phyloP scores from a whole-genome alignment of 2,888 invertebrate species.

The Drosophila neutralis region DNA sequence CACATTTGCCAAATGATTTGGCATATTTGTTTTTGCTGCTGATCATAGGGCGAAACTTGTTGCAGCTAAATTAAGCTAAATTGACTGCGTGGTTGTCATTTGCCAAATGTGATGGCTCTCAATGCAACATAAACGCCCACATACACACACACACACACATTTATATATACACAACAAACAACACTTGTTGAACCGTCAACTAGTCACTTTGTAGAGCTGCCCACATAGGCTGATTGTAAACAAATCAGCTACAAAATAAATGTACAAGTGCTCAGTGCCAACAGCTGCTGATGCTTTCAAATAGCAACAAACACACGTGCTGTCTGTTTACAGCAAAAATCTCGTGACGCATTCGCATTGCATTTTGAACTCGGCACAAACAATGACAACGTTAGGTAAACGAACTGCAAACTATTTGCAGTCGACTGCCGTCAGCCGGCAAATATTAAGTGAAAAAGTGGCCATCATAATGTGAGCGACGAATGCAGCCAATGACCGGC shows the following conservation, averaged over 20 bases:
- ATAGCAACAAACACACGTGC: constrained; percentile 34
- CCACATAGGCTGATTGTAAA: constrained; percentile 57
- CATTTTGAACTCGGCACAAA: constrained; percentile 64
- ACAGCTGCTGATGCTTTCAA: constrained; percentile 28
- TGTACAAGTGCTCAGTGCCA: constrained; percentile 25
- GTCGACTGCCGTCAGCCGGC: constrained; percentile 40
- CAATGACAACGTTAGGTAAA: constrained; percentile 71
- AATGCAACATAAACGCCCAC: constrained; percentile 34
- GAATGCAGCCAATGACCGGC: constrained; percentile 56
- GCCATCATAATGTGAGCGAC: constrained; percentile 54
- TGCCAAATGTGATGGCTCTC: constrained; percentile 47
- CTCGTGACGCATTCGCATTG: constrained; percentile 73
- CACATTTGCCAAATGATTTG: constrained; percentile 54
- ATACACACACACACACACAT: constrained; percentile 13
- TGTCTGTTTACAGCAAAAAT: constrained; percentile 51
- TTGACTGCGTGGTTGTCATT: constrained; percentile 43
- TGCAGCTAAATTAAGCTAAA: constrained; percentile 22
- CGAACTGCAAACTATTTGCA: constrained; percentile 76
- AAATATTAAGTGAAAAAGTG: constrained; percentile 63
- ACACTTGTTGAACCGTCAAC: constrained; percentile 18
- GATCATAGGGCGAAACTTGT: constrained; percentile 24
- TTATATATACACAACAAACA: background rate
- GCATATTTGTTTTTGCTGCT: constrained; percentile 29
- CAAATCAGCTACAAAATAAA: constrained; percentile 57
- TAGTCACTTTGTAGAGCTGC: constrained; percentile 41